phyloP scores from a whole-genome alignment of 2,888 invertebrate genomes.

The Mallateleia sp. region DNA sequence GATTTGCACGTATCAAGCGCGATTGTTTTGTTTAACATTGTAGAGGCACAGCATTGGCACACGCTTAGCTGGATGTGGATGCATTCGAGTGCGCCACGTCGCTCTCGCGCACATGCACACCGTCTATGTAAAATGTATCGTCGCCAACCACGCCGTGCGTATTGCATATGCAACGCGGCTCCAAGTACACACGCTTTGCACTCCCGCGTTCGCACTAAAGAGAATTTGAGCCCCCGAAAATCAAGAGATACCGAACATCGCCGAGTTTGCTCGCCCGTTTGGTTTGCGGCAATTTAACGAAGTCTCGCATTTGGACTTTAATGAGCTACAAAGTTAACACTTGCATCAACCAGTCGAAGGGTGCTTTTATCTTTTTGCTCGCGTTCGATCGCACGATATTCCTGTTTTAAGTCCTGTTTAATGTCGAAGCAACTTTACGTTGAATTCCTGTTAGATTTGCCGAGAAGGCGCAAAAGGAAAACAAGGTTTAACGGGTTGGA shows the following conservation, averaged over 20 bases:
- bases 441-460: neutral
- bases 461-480: neutral
- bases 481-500: too few relatives aligned
- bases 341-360: conserved; percentile 31
- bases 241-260: conserved; percentile 51
- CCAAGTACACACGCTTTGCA: conserved; percentile 42
- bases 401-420: conserved; percentile 7
- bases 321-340: conserved; percentile 53
- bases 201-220: conserved; percentile 55
- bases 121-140: conserved; percentile 57
- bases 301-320: conserved; percentile 37
- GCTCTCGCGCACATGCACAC: conserved; percentile 2
- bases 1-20: conserved; percentile 38
- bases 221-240: conserved; percentile 62
- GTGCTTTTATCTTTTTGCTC: conserved; percentile 26
- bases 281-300: conserved; percentile 59
- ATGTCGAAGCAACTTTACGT: neutral
- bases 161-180: conserved; percentile 50
- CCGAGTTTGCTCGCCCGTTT: conserved; percentile 40
- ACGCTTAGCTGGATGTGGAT: conserved; percentile 36
- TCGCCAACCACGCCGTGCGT: conserved; percentile 35
- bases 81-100: conserved; percentile 4
- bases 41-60: conserved; percentile 41
- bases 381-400: conserved; percentile 37
- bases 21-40: conserved; percentile 59